Conservation (phyloP, 2,888 invertebrate genomes). For the Ernsta delagoae region DNA sequence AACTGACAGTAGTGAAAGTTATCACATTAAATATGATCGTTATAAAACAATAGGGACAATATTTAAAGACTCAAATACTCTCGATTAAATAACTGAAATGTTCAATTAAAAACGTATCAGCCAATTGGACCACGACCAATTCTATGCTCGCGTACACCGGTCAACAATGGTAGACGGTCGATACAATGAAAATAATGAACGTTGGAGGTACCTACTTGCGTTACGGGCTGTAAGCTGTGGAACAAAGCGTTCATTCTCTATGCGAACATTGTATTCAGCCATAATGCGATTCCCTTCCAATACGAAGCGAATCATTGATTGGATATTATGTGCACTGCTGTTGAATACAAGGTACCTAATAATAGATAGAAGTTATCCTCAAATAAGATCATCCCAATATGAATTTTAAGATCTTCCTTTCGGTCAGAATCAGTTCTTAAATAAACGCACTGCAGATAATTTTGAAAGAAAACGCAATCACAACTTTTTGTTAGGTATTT, state of each 20-base stretch:
- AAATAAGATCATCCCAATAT: slow-evolving; percentile 5
- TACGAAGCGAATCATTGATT: slow-evolving; percentile 35
- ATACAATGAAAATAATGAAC: slow-evolving; percentile 24
- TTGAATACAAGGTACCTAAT: slow-evolving; percentile 29
- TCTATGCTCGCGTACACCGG: slow-evolving; percentile 10
- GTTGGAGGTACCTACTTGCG: slow-evolving; percentile 11
- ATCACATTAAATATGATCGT: slow-evolving; percentile 11
- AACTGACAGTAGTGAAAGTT: slow-evolving; percentile 17
- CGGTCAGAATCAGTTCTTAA: not conserved
- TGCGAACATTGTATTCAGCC: slow-evolving; percentile 35
- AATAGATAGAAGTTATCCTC: slow-evolving; percentile 22
- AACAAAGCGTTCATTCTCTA: slow-evolving; percentile 34
- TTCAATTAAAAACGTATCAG: slow-evolving; percentile 40
- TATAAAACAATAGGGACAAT: slow-evolving; percentile 12
- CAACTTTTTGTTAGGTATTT: too few relatives aligned
- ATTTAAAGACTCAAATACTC: slow-evolving; percentile 18
- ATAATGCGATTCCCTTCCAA: slow-evolving; percentile 34
- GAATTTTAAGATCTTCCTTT: not conserved
- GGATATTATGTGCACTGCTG: slow-evolving; percentile 28
- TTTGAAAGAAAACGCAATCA: too few relatives aligned
- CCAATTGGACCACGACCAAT: slow-evolving; percentile 35
- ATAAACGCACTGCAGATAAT: not conserved
- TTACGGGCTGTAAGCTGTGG: slow-evolving; percentile 19
- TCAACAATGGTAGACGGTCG: slow-evolving; percentile 10
- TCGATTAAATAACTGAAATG: slow-evolving; percentile 36